Evolutionary conservation across 2,113 vertebrate genomes (phyloP), one percentile per base, ranked within the genome.

Genomic region (Gasterosteus nipponicus): DNA sequence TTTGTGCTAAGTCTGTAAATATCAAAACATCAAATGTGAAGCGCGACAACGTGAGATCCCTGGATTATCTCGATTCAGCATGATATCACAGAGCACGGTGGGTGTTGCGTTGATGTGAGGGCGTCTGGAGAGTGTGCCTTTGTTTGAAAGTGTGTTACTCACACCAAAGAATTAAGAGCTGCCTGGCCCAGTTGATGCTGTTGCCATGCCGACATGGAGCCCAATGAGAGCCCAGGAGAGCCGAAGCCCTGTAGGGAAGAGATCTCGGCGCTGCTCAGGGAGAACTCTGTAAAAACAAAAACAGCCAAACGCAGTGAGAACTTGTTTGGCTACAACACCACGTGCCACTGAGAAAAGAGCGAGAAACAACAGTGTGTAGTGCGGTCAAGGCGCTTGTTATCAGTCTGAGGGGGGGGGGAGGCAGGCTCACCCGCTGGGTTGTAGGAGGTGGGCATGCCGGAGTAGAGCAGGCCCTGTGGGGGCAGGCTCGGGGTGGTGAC

Each of bases 161-260:
- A 99, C 98, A 97, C 96, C 73, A 99, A 95, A 86, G 97, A 98
- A 95, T 95, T 97, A 94, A 98, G 97, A 88, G 96, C 95, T 16
- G 96, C 95, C 77, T 96, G 97, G 88, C 96, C 96, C 47, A 99
- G 92, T 78, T 97, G 97, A 92, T 99, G 97, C 90, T 99, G 97
- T 91, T 99, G 98, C 98, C 98, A 99, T 94, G 97, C 97, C 60
- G 97, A 99, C 84, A 98, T 95, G 90, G 96, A 98, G 88, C 97
- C 97, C 78, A 99, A 85, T 51, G 97, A 97, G 90, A 99, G 94
- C 94, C 97, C 97, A 0, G 97, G 96, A 85, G 97, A 97, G 92
- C 94, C 93, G 90, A 99, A 99, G 47, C 98, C 96, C 95, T 99
- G 97, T 83, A 99, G 93, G 89, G 96, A 95, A 26, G 97, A 95